Conservation (phyloP, 2,888 invertebrate species). For the Micoletzkya japonica region DNA sequence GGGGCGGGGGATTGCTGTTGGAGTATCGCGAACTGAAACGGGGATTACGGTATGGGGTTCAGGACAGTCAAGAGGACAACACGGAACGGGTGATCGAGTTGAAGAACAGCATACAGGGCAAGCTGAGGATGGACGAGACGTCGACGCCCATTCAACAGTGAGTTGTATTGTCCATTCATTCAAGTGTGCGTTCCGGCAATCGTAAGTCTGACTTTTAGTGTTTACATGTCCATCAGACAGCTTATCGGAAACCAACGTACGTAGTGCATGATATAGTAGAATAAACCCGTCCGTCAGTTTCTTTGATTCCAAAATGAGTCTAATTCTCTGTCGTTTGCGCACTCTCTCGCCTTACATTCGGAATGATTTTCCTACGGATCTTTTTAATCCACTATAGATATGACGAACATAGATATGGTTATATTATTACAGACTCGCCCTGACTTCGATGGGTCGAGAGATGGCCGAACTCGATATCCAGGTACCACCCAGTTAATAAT, state of each 20-base stretch:
- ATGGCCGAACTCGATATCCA: constrained; percentile 23
- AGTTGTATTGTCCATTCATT: constrained; percentile 3
- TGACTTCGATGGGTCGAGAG: constrained; percentile 18
- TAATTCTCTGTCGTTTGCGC: no score
- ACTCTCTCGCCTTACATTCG: no score
- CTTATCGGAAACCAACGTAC: no score
- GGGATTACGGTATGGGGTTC: background rate
- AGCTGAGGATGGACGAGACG: constrained; percentile 1
- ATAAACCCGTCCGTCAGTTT: no score
- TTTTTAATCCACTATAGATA: no score
- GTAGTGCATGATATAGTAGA: no score
- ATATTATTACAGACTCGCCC: constrained; percentile 6
- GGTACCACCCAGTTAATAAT: no score
- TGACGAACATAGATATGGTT: background rate
- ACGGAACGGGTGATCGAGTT: constrained; percentile 9
- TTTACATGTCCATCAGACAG: no score
- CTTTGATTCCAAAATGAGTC: no score
- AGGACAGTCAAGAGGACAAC: constrained; percentile 14
- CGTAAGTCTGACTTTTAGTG: background rate
- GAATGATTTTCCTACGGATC: no score
- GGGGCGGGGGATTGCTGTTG: background rate
- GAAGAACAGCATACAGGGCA: constrained; percentile 6
- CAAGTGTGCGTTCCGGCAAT: background rate
- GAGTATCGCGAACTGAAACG: background rate
- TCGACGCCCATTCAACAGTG: constrained; percentile 26